A percentile compares a stretch with the other conserved stretches of the same genome.
phyloP scores from a whole-genome alignment of 2,113 vertebrate species.

The Leucopternis melanops region DNA sequence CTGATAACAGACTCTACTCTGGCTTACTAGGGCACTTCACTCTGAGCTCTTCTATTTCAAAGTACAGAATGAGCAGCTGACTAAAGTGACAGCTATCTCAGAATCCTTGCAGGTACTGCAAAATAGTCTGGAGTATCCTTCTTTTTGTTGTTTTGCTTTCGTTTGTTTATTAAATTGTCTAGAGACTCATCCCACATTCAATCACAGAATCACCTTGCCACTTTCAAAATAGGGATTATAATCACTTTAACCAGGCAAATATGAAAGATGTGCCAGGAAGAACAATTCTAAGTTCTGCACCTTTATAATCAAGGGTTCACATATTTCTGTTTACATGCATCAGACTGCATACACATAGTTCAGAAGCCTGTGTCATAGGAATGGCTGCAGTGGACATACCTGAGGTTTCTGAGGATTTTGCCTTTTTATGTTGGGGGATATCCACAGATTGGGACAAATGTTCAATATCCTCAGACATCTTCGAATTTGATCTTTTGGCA shows the following conservation, averaged over 20 bases:
- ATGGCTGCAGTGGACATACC: not conserved
- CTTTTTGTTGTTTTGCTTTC: not conserved
- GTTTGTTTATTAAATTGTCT: not conserved
- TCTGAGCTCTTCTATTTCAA: not conserved
- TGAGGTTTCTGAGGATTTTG: not conserved
- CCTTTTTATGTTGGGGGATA: not conserved
- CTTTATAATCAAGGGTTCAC: not conserved
- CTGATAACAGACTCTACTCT: not conserved
- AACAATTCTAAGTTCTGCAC: not conserved
- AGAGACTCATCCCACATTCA: not conserved
- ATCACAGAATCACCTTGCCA: not conserved
- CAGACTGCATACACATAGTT: not conserved
- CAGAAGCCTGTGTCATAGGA: not conserved
- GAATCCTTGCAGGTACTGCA: not conserved
- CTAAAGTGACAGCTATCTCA: not conserved
- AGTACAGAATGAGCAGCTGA: not conserved
- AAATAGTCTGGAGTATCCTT: not conserved
- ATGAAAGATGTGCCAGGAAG: not conserved
- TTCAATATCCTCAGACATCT: not conserved
- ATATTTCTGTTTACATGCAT: not conserved
- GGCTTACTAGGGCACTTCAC: not conserved
- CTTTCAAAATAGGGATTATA: not conserved
- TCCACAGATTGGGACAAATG: not conserved
- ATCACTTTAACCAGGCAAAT: not conserved
- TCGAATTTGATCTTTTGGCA: not conserved